Conservation (phyloP, 2,888 invertebrate genomes). For the Koerneria pararmatus region DNA sequence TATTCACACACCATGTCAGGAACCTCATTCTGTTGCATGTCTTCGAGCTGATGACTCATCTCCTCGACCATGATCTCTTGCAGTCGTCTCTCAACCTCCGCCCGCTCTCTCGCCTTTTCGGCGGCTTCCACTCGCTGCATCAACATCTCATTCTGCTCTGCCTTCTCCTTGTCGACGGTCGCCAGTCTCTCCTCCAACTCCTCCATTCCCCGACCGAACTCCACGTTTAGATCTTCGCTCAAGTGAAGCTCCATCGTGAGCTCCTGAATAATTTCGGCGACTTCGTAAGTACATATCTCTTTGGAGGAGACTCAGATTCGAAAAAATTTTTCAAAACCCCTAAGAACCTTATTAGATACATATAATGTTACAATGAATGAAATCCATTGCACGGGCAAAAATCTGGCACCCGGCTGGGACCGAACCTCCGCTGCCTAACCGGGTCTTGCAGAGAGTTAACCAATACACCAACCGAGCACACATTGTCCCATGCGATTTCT, state of each 20-base stretch:
- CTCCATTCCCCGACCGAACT: slow-evolving; percentile 35
- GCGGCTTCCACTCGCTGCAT: not conserved
- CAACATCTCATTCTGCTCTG: not conserved
- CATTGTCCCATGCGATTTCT: too few relatives aligned
- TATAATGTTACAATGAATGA: too few relatives aligned
- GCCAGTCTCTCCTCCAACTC: slow-evolving; percentile 30
- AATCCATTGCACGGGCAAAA: too few relatives aligned
- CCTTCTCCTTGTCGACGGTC: not conserved
- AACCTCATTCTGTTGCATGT: slow-evolving; percentile 18
- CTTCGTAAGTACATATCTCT: too few relatives aligned
- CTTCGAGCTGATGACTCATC: slow-evolving; percentile 23
- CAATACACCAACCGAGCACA: too few relatives aligned
- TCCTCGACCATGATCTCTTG: slow-evolving; percentile 29
- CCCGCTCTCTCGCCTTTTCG: not conserved
- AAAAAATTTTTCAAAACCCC: too few relatives aligned
- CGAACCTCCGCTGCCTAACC: too few relatives aligned
- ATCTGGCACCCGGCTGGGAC: too few relatives aligned
- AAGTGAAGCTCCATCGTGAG: slow-evolving; percentile 33
- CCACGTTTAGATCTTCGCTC: slow-evolving; percentile 38
- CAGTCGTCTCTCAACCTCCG: slow-evolving; percentile 25
- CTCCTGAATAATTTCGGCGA: slow-evolving; percentile 17
- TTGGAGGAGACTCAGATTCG: too few relatives aligned
- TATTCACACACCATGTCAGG: too few relatives aligned
- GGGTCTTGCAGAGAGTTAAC: too few relatives aligned
- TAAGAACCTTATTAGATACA: too few relatives aligned